A percentile compares a stretch with the other conserved stretches of the same genome.
Evolutionary conservation across 2,888 invertebrate species (phyloP).

Genomic region (Amblyteles armatorius): DNA sequence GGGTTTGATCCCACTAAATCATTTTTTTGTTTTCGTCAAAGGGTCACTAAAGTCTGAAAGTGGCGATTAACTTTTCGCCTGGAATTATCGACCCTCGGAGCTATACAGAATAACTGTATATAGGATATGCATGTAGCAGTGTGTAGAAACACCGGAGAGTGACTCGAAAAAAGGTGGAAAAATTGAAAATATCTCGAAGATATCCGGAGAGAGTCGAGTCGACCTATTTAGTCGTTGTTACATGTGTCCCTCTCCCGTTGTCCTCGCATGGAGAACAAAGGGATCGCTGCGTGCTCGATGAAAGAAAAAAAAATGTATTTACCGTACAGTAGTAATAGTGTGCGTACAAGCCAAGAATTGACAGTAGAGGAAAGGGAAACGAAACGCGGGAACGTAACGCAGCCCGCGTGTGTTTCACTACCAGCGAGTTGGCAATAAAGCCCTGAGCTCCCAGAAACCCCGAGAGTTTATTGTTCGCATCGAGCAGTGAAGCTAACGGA

Average conservation of each 20-base stretch:
- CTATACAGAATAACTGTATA: not conserved
- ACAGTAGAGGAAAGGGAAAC: constrained; percentile 37
- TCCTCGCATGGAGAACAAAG: constrained; percentile 8
- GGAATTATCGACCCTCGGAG: constrained; percentile 53
- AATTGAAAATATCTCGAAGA: constrained; percentile 75
- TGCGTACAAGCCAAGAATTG: constrained; percentile 44
- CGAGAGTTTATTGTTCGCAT: constrained; percentile 68
- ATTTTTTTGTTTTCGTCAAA: constrained; percentile 42
- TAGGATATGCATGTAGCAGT: not conserved
- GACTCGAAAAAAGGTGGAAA: constrained; percentile 67
- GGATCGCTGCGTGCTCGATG: constrained; percentile 22
- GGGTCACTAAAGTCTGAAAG: constrained; percentile 54
- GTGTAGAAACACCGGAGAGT: constrained; percentile 35
- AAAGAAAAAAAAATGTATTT: constrained; percentile 64
- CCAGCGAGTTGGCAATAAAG: constrained; percentile 67
- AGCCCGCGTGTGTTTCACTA: constrained; percentile 54
- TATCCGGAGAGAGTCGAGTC: constrained; percentile 68
- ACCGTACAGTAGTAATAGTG: constrained; percentile 58
- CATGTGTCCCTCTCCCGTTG: constrained; percentile 15
- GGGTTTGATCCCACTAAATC: constrained; percentile 35
- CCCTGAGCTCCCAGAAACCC: constrained; percentile 53
- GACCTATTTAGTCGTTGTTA: constrained; percentile 68
- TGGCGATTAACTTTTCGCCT: constrained; percentile 58
- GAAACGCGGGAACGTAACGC: constrained; percentile 48
- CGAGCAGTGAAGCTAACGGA: constrained; percentile 44